These are phyloP conservation scores for Neolamprologus brichardi DNA, from an alignment of 2,113 vertebrate species.

Conservation along the genomic window DNA sequence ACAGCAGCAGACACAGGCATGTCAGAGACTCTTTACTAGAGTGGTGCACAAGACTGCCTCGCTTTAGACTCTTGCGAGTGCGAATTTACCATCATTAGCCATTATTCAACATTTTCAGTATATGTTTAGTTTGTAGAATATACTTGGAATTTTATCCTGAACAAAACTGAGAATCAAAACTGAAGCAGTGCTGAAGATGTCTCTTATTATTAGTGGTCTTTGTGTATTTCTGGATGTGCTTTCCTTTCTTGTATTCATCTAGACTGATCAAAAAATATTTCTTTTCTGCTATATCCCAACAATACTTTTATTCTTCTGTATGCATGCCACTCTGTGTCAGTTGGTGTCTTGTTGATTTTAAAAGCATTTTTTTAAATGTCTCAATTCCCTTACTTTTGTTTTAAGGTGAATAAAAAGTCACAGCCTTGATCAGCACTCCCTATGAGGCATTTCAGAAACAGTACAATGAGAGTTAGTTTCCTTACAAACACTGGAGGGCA, in stretches of 20 bases:
- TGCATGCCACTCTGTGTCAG: neutral
- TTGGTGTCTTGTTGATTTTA: neutral
- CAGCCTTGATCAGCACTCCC: neutral
- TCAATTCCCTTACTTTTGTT: conserved; percentile 4
- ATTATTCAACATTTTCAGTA: neutral
- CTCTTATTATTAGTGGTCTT: neutral
- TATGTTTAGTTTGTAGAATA: neutral
- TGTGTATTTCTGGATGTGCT: neutral
- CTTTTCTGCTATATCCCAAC: neutral
- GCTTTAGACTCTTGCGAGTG: neutral
- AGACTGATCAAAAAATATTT: neutral
- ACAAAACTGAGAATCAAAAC: neutral
- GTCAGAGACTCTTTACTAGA: conserved; percentile 32
- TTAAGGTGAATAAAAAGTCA: conserved; percentile 22
- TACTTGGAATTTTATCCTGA: neutral
- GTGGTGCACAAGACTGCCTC: neutral
- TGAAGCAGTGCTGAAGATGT: neutral
- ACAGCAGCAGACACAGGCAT: neutral
- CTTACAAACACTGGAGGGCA: neutral
- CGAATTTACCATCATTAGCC: neutral
- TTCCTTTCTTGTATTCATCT: neutral
- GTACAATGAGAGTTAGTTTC: conserved; percentile 11
- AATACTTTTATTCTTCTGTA: neutral
- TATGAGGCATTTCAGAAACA: neutral
- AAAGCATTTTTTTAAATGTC: conserved; percentile 1